Evolutionary conservation across 2,797 vertebrate genomes (phyloP).

Genomic region (Coracias cyanogaster): DNA sequence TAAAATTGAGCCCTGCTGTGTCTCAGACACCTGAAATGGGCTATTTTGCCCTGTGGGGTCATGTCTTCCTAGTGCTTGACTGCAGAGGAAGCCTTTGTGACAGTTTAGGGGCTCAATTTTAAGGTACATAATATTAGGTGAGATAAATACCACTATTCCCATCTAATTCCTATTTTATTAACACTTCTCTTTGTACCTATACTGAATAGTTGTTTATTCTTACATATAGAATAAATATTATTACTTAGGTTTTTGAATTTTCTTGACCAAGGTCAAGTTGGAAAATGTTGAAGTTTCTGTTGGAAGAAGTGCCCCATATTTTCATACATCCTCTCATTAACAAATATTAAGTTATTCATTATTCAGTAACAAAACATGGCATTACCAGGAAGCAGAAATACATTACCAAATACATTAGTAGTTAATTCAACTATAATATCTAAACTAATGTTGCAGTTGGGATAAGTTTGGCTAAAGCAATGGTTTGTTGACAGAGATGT

Average conservation of each 20-base stretch:
- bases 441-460: neutral
- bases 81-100: neutral
- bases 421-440: neutral
- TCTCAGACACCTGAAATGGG: neutral
- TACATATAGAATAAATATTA: neutral
- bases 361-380: neutral
- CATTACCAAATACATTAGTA: neutral
- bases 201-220: neutral
- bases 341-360: neutral
- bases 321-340: neutral
- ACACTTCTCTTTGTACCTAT: neutral
- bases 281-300: neutral
- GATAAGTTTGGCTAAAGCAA: neutral
- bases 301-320: neutral
- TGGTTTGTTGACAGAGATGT: slow-evolving; percentile 18
- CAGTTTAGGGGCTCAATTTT: neutral
- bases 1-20: neutral
- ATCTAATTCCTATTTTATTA: neutral
- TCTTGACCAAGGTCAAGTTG: neutral
- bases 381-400: neutral
- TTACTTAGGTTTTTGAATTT: neutral
- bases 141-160: neutral
- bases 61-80: neutral
- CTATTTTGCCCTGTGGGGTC: neutral
- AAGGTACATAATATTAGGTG: neutral